Evolutionary conservation across 2,888 invertebrate species (phyloP).

Genomic region (Bellardia pandia): DNA sequence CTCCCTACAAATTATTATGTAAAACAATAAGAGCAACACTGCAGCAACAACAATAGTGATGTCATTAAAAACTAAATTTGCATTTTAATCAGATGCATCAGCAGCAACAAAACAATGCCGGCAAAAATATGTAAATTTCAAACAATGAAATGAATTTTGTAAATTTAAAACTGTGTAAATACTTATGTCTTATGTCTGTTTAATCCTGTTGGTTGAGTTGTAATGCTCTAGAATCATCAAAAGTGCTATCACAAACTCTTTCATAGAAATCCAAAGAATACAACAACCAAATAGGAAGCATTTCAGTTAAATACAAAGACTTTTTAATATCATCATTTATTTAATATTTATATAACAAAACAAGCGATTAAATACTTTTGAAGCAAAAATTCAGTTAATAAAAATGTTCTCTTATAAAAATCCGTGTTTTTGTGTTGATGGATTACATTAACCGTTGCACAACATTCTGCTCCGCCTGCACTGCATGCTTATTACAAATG

Average conservation of each 20-base stretch:
- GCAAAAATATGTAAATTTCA: conserved; percentile 13
- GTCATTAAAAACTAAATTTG: conserved; percentile 37
- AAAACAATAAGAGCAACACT: conserved; percentile 18
- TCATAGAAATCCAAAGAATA: conserved; percentile 5
- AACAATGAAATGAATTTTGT: conserved; percentile 13
- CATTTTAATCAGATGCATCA: conserved; percentile 54
- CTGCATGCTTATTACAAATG: too few species aligned
- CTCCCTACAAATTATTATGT: conserved; percentile 31
- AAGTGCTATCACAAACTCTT: conserved; percentile 2
- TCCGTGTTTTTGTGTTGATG: too few species aligned
- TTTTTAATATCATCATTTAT: too few species aligned
- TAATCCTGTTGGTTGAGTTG: not conserved
- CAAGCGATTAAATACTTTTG: too few species aligned
- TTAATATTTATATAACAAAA: too few species aligned
- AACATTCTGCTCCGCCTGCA: too few species aligned
- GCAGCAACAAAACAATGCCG: not conserved
- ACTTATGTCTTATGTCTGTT: not conserved
- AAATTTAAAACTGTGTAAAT: conserved; percentile 21
- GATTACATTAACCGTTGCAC: too few species aligned
- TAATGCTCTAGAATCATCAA: conserved; percentile 36
- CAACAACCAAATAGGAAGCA: not conserved
- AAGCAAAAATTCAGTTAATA: too few species aligned
- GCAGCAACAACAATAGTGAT: conserved; percentile 18
- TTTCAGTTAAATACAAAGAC: too few species aligned
- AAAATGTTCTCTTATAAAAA: too few species aligned